Conservation (phyloP, 2,113 vertebrate genomes). For the Syngnathoides biaculeatus region DNA sequence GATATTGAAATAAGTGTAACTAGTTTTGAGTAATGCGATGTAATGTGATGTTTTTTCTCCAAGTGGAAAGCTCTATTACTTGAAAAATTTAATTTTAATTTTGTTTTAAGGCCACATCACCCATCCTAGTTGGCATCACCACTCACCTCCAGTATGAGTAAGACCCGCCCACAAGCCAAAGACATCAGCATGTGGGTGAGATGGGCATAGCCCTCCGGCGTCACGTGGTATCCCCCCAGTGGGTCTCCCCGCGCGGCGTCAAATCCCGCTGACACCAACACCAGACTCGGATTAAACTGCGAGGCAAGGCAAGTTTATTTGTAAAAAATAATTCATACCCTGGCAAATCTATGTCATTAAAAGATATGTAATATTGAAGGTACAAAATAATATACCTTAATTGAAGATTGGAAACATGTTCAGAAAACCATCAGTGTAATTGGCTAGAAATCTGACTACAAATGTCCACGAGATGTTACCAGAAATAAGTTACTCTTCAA, state of each 20-base stretch:
- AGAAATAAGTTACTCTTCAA: no score
- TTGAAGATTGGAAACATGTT: no score
- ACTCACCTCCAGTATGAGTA: conserved; percentile 80
- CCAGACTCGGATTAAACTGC: conserved; percentile 84
- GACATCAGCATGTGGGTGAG: conserved; percentile 84
- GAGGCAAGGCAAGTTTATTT: background rate
- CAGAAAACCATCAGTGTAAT: no score
- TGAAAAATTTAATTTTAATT: no score
- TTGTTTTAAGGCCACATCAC: background rate
- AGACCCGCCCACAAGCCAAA: conserved; percentile 77
- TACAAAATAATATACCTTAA: no score
- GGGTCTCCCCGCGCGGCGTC: conserved; percentile 86
- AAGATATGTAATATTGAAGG: no score
- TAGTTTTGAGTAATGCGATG: no score
- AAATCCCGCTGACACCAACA: conserved; percentile 88
- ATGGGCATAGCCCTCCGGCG: conserved; percentile 84
- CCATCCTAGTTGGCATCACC: background rate
- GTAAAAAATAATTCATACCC: background rate
- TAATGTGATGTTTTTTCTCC: no score
- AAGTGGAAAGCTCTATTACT: no score
- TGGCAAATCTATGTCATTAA: background rate
- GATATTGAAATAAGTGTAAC: no score
- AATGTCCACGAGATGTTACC: no score
- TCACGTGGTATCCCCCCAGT: conserved; percentile 81
- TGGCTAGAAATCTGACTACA: no score